phyloP scores from a whole-genome alignment of 2,113 vertebrate genomes.

The Perccottus glenii region DNA sequence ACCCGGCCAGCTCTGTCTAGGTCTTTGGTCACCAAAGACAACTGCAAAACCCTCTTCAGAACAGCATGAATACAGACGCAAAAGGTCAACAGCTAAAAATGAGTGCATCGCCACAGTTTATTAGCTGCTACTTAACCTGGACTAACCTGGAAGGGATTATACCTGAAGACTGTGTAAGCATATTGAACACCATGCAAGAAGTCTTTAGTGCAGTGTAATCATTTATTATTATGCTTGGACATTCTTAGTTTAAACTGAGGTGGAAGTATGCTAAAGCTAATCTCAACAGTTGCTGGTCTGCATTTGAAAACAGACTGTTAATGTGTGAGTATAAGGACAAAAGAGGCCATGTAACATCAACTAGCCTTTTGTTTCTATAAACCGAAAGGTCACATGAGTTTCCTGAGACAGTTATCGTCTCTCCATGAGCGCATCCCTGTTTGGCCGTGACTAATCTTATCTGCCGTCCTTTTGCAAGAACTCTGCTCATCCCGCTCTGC shows the following conservation, averaged over 20 bases:
- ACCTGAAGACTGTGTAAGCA: constrained; percentile 30
- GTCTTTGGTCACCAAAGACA: constrained; percentile 26
- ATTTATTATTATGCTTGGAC: neutral
- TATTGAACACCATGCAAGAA: constrained; percentile 17
- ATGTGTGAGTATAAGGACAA: neutral
- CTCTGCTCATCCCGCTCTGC: neutral
- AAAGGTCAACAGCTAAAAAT: constrained; percentile 55
- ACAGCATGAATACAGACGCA: neutral
- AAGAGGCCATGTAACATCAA: neutral
- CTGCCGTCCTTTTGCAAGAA: neutral
- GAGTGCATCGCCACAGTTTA: constrained; percentile 56
- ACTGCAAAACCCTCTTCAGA: constrained; percentile 17
- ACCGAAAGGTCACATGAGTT: neutral
- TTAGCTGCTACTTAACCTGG: constrained; percentile 45
- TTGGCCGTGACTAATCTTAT: neutral
- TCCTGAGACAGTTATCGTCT: neutral
- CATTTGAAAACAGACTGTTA: neutral
- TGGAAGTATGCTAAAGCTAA: neutral
- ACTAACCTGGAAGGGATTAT: constrained; percentile 41
- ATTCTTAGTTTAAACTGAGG: neutral
- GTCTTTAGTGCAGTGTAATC: neutral
- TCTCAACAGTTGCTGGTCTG: neutral
- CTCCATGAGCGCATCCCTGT: neutral
- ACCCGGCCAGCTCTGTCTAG: constrained; percentile 21
- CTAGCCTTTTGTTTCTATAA: constrained; percentile 3